Evolutionary conservation across 2,113 vertebrate genomes (phyloP), one percentile per base, ranked within the genome.

Genomic region (Panthera leo): DNA sequence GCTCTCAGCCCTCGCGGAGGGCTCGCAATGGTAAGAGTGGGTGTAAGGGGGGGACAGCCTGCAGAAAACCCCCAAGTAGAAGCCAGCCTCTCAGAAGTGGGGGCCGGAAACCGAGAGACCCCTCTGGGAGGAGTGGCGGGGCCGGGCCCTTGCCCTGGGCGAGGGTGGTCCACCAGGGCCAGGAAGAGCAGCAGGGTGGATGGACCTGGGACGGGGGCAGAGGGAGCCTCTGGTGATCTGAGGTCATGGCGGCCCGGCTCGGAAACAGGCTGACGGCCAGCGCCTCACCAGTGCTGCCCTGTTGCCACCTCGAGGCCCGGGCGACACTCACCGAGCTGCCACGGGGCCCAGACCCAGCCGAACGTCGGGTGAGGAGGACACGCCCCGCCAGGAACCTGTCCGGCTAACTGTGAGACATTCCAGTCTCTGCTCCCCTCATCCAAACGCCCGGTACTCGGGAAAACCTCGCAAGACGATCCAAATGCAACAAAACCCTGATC

Each of bases 391-490:
- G 21, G 71, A 13, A 6, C 19, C 36, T 13, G 36, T 23, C 21
- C 1, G 21, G 36, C 36, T 73, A 2, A 21, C 11, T 5, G 21
- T 12, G 11, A 25, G 1, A 1, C 1, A 10, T 34, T 19, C n/a
- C 68, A 19, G 34, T 71, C 68, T 42, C 36, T 5, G 11, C 36
- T 42, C 23, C 71, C 42, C 36, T 73, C 25, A 73, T 14, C 36
- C 36, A 4, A 36, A 10, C 4, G 15, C 25, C 68, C 2, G 29
- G 48, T 13, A 1, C 36, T 16, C 5, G 25, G 13, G 23, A 23
- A 63, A 31, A 63, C 7, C 3, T 34, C 6, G 19, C 7, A 21
- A 21, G 70, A 23, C 6, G 21, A 0, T 1, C 2, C 23, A 34
- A 61, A 61, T 10, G 71, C 12, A 9, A 34, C 71, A 25, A 34